Conservation (phyloP, 2,888 invertebrate species). For the Meiosimyza platycephala region DNA sequence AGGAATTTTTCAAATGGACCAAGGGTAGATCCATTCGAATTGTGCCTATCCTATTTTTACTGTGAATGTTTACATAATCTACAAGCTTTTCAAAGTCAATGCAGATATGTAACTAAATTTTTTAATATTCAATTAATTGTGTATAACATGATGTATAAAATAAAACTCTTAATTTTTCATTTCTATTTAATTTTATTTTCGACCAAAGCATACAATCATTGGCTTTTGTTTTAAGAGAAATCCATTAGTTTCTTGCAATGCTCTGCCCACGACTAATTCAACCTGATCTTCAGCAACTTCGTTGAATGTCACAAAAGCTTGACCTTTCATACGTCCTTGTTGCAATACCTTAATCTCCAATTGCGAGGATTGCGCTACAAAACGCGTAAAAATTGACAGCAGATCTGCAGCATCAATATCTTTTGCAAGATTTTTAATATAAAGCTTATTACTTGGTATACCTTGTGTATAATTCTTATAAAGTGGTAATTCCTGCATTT, state of each 20-base stretch:
- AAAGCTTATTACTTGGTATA: constrained; percentile 84
- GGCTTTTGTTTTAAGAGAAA: constrained; percentile 88
- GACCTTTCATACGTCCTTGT: constrained; percentile 96
- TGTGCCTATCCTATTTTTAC: too few species aligned
- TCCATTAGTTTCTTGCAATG: constrained; percentile 87
- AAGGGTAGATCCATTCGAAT: too few species aligned
- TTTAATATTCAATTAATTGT: not conserved
- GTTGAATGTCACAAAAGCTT: constrained; percentile 84
- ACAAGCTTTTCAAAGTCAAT: too few species aligned
- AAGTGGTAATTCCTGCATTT: constrained; percentile 79
- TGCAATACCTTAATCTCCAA: constrained; percentile 87
- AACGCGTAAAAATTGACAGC: constrained; percentile 80
- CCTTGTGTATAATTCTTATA: constrained; percentile 90
- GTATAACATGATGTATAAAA: constrained; percentile 28
- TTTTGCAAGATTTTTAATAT: constrained; percentile 91
- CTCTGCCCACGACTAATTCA: constrained; percentile 74
- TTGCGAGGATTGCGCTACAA: constrained; percentile 67
- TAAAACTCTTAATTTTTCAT: constrained; percentile 26
- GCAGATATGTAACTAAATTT: too few species aligned
- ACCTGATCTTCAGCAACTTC: constrained; percentile 37
- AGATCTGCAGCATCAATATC: constrained; percentile 81
- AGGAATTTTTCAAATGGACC: too few species aligned
- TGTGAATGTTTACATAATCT: too few species aligned
- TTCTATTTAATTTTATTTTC: constrained; percentile 54
- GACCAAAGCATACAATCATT: constrained; percentile 89